A percentile compares a stretch with the other conserved stretches of the same genome.
These are phyloP conservation scores for Oligia fasciuncula DNA, from an alignment of 2,888 invertebrate species.

Conservation along the genomic window DNA sequence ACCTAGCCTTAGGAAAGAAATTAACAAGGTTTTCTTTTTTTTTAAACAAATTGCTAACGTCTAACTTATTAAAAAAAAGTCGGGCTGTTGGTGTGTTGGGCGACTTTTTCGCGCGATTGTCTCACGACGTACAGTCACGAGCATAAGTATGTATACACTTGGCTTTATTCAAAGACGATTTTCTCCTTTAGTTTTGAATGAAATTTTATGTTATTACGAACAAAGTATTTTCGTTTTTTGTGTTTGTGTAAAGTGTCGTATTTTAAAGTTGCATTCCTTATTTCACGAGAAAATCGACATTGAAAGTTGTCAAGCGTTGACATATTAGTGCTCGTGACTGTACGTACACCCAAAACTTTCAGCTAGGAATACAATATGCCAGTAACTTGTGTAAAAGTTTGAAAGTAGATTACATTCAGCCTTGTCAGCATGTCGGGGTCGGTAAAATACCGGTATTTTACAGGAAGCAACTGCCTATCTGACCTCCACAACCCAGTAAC, in stretches of 20 bases:
- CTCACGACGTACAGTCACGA: neutral
- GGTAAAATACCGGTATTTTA: neutral
- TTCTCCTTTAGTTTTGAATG: too few relatives aligned
- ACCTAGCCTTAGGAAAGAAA: constrained; percentile 62
- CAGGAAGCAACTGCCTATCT: too few relatives aligned
- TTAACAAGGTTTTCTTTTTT: constrained; percentile 56
- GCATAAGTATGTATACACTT: too few relatives aligned
- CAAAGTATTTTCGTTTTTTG: too few relatives aligned
- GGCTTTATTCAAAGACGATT: too few relatives aligned
- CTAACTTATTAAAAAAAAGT: constrained; percentile 56
- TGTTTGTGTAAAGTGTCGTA: too few relatives aligned
- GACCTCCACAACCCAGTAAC: neutral
- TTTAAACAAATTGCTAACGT: constrained; percentile 64
- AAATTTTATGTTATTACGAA: too few relatives aligned
- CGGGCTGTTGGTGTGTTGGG: constrained; percentile 48
- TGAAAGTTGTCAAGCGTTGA: too few relatives aligned
- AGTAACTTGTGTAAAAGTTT: neutral
- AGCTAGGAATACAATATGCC: neutral
- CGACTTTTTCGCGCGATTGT: constrained; percentile 58
- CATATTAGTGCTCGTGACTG: too few relatives aligned
- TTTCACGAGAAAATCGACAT: too few relatives aligned
- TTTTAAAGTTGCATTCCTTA: too few relatives aligned
- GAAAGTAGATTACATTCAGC: neutral
- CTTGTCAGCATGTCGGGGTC: neutral
- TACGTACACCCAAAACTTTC: neutral